Conservation (phyloP, 1,140 invertebrate species). For the Pseudomyrmex flavicornis region DNA sequence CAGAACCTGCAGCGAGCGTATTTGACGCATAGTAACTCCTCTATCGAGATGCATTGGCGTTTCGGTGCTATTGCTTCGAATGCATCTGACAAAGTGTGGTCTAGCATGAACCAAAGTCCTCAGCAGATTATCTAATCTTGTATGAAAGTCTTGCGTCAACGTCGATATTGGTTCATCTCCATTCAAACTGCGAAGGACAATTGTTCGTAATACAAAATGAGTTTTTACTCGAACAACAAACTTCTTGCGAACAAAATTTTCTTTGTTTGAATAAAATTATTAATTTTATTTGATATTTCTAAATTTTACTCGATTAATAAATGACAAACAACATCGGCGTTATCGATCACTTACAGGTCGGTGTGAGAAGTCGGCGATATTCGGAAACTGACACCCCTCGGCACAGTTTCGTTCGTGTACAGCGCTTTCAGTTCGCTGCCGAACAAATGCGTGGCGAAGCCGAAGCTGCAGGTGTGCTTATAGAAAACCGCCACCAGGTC, state of each 20-base stretch:
- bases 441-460: slow-evolving; percentile 97
- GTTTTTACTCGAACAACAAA: too few species aligned
- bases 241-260: not conserved
- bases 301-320: not conserved
- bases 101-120: slow-evolving; percentile 96
- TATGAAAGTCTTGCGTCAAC: slow-evolving; percentile 97
- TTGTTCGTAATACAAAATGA: not conserved
- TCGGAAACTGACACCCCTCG: slow-evolving; percentile 93
- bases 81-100: slow-evolving; percentile 97
- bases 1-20: slow-evolving; percentile 95
- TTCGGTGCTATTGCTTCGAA: slow-evolving; percentile 94
- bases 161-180: slow-evolving; percentile 95
- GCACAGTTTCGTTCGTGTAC: slow-evolving; percentile 92
- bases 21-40: slow-evolving; percentile 92
- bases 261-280: not conserved
- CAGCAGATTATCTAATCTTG: slow-evolving; percentile 95
- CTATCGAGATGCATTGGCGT: slow-evolving; percentile 92
- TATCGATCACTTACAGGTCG: slow-evolving; percentile 87
- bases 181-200: slow-evolving; percentile 87
- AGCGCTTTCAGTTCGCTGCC: slow-evolving; percentile 95
- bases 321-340: not conserved
- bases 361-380: slow-evolving; percentile 96
- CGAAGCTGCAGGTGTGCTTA: slow-evolving; percentile 96
- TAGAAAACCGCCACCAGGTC: slow-evolving; percentile 97
- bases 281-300: not conserved